These are phyloP conservation scores for Tinea semifulvella DNA, from an alignment of 2,888 invertebrate genomes.

Conservation along the genomic window DNA sequence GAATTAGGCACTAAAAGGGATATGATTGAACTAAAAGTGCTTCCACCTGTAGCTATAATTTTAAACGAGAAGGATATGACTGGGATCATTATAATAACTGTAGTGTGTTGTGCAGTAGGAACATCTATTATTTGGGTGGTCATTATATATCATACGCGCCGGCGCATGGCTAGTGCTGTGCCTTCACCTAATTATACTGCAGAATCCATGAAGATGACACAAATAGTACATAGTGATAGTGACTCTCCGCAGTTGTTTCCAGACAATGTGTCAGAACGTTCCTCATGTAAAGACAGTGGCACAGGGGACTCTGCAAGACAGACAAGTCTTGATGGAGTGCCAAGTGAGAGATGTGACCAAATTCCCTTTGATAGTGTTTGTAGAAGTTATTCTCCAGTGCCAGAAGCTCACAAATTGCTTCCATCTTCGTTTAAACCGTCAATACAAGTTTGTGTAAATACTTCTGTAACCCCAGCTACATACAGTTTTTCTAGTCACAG, in stretches of 20 bases:
- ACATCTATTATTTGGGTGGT: conserved; percentile 92
- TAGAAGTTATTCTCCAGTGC: conserved; percentile 57
- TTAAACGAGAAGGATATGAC: conserved; percentile 79
- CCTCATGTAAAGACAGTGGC: conserved; percentile 82
- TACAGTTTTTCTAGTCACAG: conserved; percentile 66
- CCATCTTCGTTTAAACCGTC: conserved; percentile 62
- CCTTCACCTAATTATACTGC: conserved; percentile 42
- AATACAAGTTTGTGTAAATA: conserved; percentile 63
- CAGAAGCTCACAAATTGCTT: conserved; percentile 59
- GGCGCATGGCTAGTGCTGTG: conserved; percentile 66
- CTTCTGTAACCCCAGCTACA: conserved; percentile 61
- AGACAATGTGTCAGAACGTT: conserved; percentile 78
- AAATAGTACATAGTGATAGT: conserved; percentile 61
- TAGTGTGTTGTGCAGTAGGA: conserved; percentile 90
- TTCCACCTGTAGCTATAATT: conserved; percentile 66
- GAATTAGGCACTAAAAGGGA: conserved; percentile 80
- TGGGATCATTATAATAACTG: conserved; percentile 88
- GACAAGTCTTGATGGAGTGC: conserved; percentile 71
- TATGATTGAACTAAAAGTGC: conserved; percentile 74
- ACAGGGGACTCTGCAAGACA: conserved; percentile 82
- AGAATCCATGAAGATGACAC: conserved; percentile 58
- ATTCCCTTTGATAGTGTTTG: conserved; percentile 56
- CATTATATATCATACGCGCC: conserved; percentile 86
- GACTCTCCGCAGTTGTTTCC: conserved; percentile 60
- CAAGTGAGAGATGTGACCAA: conserved; percentile 52